Conservation (phyloP, 2,888 invertebrate species). For the Chrysodeixis includens region DNA sequence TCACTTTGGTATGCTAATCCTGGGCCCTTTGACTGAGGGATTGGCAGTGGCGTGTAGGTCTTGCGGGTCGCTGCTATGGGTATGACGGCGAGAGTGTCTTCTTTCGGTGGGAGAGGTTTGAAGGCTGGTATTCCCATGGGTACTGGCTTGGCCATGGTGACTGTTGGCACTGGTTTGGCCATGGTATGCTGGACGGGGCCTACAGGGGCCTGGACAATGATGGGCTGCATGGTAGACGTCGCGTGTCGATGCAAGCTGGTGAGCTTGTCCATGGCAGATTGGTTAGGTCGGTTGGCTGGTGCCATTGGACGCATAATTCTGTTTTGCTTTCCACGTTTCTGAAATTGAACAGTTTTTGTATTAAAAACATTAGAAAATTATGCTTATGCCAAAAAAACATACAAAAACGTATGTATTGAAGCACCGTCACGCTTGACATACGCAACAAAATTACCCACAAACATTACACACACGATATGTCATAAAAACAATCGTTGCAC, state of each 20-base stretch:
- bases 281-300: slow-evolving; percentile 74
- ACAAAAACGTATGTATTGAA: too few species aligned
- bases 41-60: slow-evolving; percentile 76
- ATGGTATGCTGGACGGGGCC: slow-evolving; percentile 68
- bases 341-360: slow-evolving; percentile 58
- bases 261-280: slow-evolving; percentile 81
- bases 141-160: slow-evolving; percentile 88
- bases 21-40: slow-evolving; percentile 80
- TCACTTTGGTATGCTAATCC: slow-evolving; percentile 84
- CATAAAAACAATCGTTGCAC: slow-evolving; percentile 29
- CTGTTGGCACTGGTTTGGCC: slow-evolving; percentile 65
- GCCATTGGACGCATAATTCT: slow-evolving; percentile 83
- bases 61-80: slow-evolving; percentile 81
- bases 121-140: slow-evolving; percentile 93
- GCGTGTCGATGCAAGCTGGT: slow-evolving; percentile 74
- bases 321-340: slow-evolving; percentile 87
- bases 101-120: slow-evolving; percentile 92
- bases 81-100: slow-evolving; percentile 87
- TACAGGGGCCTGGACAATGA: slow-evolving; percentile 73
- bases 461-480: slow-evolving; percentile 6
- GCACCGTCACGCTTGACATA: neutral
- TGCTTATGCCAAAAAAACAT: too few species aligned
- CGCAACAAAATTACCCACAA: slow-evolving; percentile 19
- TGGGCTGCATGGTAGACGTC: slow-evolving; percentile 80
- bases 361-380: neutral